Evolutionary conservation across 2,113 vertebrate species (phyloP).

Genomic region (Vidua macroura): DNA sequence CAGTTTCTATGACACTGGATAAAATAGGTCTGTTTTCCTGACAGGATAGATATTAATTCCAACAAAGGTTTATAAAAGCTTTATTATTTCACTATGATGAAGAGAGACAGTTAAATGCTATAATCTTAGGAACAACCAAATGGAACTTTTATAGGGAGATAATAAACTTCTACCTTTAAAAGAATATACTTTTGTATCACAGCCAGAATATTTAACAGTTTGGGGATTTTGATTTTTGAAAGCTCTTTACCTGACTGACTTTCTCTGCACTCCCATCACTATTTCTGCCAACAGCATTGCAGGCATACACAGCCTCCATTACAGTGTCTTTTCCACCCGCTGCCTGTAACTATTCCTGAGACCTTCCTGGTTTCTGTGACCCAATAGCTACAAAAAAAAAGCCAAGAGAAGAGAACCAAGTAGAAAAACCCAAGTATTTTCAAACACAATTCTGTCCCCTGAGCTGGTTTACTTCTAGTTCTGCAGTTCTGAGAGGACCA

Average conservation of each 20-base stretch:
- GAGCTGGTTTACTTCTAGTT: background rate
- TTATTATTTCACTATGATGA: background rate
- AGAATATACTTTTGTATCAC: background rate
- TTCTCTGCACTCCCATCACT: background rate
- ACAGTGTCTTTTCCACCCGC: background rate
- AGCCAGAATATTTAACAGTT: background rate
- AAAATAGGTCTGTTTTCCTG: constrained; percentile 26
- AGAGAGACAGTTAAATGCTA: background rate
- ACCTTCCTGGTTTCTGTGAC: background rate
- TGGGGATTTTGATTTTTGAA: background rate
- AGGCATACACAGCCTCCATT: background rate
- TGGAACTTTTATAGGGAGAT: background rate
- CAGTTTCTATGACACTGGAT: constrained; percentile 42
- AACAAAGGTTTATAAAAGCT: background rate
- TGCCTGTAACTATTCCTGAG: background rate
- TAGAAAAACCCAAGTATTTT: background rate
- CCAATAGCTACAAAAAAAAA: background rate
- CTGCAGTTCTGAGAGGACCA: background rate
- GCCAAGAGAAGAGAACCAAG: background rate
- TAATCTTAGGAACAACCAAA: background rate
- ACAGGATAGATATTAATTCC: background rate
- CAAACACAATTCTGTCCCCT: rapidly evolving
- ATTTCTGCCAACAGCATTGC: background rate
- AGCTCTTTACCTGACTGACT: background rate
- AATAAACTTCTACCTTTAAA: background rate